These are phyloP conservation scores for Cryptotermes secundus DNA, from an alignment of 1,140 invertebrate species.

Conservation along the genomic window DNA sequence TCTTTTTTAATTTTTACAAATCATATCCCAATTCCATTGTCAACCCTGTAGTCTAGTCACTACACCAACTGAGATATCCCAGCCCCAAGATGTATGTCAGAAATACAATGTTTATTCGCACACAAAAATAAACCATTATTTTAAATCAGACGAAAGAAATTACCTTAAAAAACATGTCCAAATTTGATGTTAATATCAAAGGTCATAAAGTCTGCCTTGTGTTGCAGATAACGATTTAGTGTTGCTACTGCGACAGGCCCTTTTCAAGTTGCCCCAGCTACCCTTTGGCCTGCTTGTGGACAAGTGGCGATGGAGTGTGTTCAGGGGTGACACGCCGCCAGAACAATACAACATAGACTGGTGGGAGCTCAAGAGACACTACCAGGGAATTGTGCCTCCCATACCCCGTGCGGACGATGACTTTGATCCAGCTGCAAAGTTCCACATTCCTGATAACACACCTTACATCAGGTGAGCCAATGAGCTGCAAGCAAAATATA, in stretches of 20 bases:
- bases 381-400: slow-evolving; percentile 64
- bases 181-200: no score
- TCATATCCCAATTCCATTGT: no score
- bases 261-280: slow-evolving; percentile 73
- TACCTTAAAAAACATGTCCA: no score
- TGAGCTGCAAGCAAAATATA: slow-evolving; percentile 38
- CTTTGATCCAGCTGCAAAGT: slow-evolving; percentile 72
- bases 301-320: slow-evolving; percentile 74
- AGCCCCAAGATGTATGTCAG: no score
- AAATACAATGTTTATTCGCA: no score
- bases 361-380: slow-evolving; percentile 61
- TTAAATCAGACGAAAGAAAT: no score
- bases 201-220: neutral
- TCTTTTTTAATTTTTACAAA: no score
- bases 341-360: slow-evolving; percentile 60
- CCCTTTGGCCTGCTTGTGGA: slow-evolving; percentile 73
- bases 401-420: slow-evolving; percentile 47
- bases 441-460: slow-evolving; percentile 67
- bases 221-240: slow-evolving; percentile 42
- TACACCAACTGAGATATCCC: no score
- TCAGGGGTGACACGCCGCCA: slow-evolving; percentile 56
- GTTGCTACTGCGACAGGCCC: slow-evolving; percentile 61
- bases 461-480: slow-evolving; percentile 64
- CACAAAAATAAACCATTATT: no score
- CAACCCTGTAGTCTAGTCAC: no score